Conservation (phyloP, 2,113 vertebrate genomes). For the western clawed frog (Xenopus tropicalis) region DNA sequence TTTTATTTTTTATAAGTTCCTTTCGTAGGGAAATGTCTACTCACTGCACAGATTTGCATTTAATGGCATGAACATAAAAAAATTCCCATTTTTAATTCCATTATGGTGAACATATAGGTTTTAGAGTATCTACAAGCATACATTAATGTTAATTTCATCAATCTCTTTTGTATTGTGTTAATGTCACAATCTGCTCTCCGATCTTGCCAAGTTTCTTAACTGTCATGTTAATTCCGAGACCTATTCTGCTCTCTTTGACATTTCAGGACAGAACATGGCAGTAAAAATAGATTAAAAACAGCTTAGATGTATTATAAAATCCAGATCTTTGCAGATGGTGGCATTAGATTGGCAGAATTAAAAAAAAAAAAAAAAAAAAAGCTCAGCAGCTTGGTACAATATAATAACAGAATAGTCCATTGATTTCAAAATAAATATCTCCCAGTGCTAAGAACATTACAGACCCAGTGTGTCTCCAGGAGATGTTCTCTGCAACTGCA, state of each 20-base stretch:
- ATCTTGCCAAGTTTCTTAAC: conserved; percentile 79
- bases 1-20: conserved; percentile 64
- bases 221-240: conserved; percentile 80
- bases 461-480: background rate
- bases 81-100: conserved; percentile 70
- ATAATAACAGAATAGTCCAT: conserved; percentile 66
- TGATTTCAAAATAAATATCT: conserved; percentile 72
- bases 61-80: conserved; percentile 65
- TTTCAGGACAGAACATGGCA: conserved; percentile 81
- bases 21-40: conserved; percentile 80
- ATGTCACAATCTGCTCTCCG: conserved; percentile 79
- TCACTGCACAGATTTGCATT: conserved; percentile 68
- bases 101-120: conserved; percentile 73
- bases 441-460: conserved; percentile 50
- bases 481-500: conserved; percentile 46
- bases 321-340: conserved; percentile 77
- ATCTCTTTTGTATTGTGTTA: conserved; percentile 76
- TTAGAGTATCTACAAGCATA: conserved; percentile 70
- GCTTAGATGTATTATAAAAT: conserved; percentile 82
- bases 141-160: conserved; percentile 73
- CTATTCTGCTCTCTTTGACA: conserved; percentile 76
- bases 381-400: conserved; percentile 56
- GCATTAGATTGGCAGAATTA: conserved; percentile 67
- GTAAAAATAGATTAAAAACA: conserved; percentile 85
- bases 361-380: conserved; percentile 64